Conservation (phyloP, 1,140 invertebrate species). For the Ips nitidus region DNA sequence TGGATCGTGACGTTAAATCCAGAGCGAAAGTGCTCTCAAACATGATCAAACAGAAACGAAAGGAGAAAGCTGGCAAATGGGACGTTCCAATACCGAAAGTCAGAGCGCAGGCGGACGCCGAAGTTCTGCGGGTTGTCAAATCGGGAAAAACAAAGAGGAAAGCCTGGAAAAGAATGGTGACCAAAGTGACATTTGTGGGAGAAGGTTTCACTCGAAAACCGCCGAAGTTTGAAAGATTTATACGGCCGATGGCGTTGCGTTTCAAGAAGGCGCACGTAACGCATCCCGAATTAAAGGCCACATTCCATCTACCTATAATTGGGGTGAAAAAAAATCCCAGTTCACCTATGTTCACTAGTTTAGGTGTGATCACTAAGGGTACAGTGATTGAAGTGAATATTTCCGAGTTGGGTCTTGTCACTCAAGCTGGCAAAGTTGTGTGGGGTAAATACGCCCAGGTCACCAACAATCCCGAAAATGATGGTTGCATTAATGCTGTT, state of each 20-base stretch:
- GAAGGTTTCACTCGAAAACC: slow-evolving; percentile 99
- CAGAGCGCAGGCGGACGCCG: slow-evolving; percentile 93
- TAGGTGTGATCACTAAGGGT: slow-evolving; percentile 99
- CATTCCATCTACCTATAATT: slow-evolving; percentile 97
- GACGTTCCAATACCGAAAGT: slow-evolving; percentile 99
- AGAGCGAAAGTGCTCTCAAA: slow-evolving; percentile 96
- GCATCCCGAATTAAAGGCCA: slow-evolving; percentile 98
- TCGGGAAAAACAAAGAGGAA: slow-evolving; percentile 95
- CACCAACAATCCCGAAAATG: slow-evolving; percentile 99
- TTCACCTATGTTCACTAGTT: slow-evolving; percentile 93
- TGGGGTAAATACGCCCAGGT: slow-evolving; percentile 99
- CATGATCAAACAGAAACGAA: slow-evolving; percentile 99
- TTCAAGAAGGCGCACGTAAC: slow-evolving; percentile 98
- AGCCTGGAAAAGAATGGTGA: slow-evolving; percentile 99
- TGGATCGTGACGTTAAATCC: slow-evolving; percentile 95
- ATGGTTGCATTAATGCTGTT: slow-evolving; percentile 99
- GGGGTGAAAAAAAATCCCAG: slow-evolving; percentile 99
- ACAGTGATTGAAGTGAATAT: slow-evolving; percentile 98
- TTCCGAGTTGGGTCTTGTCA: slow-evolving; percentile 97
- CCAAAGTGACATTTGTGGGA: slow-evolving; percentile 97
- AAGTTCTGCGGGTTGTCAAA: slow-evolving; percentile 95
- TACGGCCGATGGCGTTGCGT: slow-evolving; percentile 94
- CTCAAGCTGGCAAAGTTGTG: slow-evolving; percentile 98
- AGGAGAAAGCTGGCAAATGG: slow-evolving; percentile 99
- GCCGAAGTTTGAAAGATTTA: slow-evolving; percentile 99